phyloP scores from a whole-genome alignment of 1,140 invertebrate genomes.

The Apis laboriosa region DNA sequence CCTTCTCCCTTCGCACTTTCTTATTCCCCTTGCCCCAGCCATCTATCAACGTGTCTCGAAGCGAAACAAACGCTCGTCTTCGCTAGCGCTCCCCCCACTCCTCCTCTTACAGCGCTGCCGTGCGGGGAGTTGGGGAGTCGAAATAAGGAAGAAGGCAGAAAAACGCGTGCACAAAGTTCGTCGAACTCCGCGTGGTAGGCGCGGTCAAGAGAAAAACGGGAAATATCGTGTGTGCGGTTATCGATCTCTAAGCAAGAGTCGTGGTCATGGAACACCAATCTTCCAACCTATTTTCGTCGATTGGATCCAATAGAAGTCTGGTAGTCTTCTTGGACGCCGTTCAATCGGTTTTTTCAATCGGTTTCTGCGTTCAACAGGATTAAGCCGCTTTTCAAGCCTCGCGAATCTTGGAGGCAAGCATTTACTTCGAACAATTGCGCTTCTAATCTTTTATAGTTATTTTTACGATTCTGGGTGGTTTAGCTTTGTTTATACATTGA shows the following conservation, averaged over 20 bases:
- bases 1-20: neutral
- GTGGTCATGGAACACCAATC: neutral
- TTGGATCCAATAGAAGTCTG: neutral
- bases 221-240: neutral
- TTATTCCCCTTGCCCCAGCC: neutral
- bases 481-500: too few relatives aligned
- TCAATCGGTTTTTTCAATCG: neutral
- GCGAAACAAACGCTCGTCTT: neutral
- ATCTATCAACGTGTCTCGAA: neutral
- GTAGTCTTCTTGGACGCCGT: neutral
- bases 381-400: too few relatives aligned
- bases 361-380: neutral
- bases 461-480: too few relatives aligned
- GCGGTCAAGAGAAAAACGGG: neutral
- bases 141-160: neutral
- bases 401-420: neutral
- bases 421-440: neutral
- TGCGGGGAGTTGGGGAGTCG: neutral
- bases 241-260: neutral
- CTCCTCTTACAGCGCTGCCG: neutral
- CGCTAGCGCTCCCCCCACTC: neutral
- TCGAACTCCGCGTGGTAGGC: neutral
- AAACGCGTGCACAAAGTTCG: neutral
- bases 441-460: too few relatives aligned
- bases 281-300: constrained; percentile 1